Evolutionary conservation across 2,888 invertebrate genomes (phyloP).

Genomic region (Phrixothrix hirtus): DNA sequence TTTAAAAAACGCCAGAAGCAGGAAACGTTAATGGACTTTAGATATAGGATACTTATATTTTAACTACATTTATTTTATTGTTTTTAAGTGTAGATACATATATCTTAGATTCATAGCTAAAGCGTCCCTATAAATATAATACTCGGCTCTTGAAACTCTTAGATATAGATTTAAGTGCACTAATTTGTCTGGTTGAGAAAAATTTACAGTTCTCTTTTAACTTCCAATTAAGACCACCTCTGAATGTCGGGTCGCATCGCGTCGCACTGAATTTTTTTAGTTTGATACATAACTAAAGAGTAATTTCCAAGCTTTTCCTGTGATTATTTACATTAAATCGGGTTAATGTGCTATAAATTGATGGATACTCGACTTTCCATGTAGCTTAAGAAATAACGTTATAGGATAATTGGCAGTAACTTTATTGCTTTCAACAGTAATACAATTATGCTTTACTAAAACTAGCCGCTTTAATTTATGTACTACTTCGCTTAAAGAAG

Average conservation of each 20-base stretch:
- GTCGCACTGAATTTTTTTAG: no score
- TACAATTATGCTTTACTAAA: neutral
- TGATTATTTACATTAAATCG: no score
- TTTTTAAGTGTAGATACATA: slow-evolving; percentile 1
- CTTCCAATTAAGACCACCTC: neutral
- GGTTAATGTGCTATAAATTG: no score
- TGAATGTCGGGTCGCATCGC: neutral
- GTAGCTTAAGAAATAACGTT: no score
- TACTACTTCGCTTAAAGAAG: no score
- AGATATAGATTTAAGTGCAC: slow-evolving; percentile 21
- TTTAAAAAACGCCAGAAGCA: no score
- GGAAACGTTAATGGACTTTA: slow-evolving; percentile 8
- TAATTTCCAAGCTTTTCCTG: no score
- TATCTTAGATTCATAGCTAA: slow-evolving; percentile 7
- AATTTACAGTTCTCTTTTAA: slow-evolving; percentile 3
- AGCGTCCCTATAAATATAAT: neutral
- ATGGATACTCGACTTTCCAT: no score
- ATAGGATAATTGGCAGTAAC: no score
- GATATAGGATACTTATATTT: slow-evolving; percentile 3
- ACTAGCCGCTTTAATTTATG: no score
- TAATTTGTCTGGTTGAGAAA: slow-evolving; percentile 21
- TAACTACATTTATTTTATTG: slow-evolving; percentile 6
- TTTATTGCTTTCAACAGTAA: no score
- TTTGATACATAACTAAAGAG: no score
- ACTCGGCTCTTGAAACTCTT: slow-evolving; percentile 10